These are phyloP conservation scores for Todiramphus chloris DNA, from an alignment of 2,113 vertebrate species.

Conservation along the genomic window DNA sequence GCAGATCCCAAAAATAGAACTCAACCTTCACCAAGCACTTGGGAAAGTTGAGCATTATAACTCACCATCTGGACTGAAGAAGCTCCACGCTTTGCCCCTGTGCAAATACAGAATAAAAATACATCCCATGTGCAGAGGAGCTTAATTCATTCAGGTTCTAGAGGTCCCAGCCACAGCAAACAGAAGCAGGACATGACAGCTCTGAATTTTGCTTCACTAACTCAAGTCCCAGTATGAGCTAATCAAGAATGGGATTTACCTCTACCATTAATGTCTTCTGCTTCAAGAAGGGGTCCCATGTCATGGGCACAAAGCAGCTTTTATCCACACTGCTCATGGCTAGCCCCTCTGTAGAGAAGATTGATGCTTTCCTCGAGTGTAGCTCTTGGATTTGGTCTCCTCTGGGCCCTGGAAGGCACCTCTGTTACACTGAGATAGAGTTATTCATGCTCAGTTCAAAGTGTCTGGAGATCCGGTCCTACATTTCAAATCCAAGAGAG, in stretches of 20 bases:
- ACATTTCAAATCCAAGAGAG: background rate
- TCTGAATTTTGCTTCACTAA: background rate
- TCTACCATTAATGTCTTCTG: background rate
- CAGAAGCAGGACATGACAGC: background rate
- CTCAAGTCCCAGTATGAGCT: background rate
- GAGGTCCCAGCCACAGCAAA: background rate
- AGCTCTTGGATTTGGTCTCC: background rate
- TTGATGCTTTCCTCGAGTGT: background rate
- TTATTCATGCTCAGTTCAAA: background rate
- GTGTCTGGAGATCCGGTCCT: background rate
- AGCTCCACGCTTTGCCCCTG: background rate
- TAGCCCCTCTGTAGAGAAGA: background rate
- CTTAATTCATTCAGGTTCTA: background rate
- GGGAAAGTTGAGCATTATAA: fast-evolving
- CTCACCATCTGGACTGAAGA: background rate
- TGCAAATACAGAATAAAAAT: background rate
- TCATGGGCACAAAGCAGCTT: background rate
- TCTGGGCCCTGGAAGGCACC: background rate
- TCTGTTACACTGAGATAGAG: background rate
- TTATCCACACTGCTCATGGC: background rate
- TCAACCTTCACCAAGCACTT: background rate
- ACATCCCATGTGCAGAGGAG: background rate
- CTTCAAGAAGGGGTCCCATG: background rate
- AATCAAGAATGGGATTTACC: background rate
- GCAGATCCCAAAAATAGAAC: background rate